Evolutionary conservation across 2,113 vertebrate species (phyloP), one percentile per base, ranked within the genome.

Genomic region (Apeltes quadracus): DNA sequence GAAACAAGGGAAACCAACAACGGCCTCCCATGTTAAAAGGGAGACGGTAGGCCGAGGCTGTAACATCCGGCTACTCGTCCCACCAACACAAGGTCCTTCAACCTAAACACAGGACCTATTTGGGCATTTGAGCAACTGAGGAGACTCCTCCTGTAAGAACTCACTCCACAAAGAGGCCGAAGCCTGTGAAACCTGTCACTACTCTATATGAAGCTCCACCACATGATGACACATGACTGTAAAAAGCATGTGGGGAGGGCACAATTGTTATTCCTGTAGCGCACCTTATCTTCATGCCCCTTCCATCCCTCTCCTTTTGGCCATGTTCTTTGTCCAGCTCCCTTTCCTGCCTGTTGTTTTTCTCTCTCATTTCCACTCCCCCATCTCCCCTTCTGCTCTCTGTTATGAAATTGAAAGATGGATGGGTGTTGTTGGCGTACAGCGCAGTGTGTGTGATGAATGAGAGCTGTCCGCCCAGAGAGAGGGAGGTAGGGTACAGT

Each of bases 321-420:
- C 39, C 36, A 2, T 51, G n/a, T 23, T 15, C 15, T 16, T 14
- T 50, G 15, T 20, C 50, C 27, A 20, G 20, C 27, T 63, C 46
- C 16, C 29, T 29, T 32, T 36, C 8, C 29, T 22, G 29, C 18
- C 25, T 48, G 1, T 13, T 34, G 46, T 56, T 61, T 72, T 18
- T 39, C 53, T 63, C 53, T 70, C 53, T 66, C 57, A 29, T 63
- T 78, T 70, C 72, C 74, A 73, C 88, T 43, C 76, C 75, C 79
- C 84, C 84, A 72, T 62, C 41, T 85, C 72, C 87, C 92, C 51
- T 43, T 81, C 90, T 61, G 85, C 83, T 18, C 15, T 71, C 88
- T 92, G 92, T 90, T 89, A 84, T 89, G 85, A 84, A 89, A 87
- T 79, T 88, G 84, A 88, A 87, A 79, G 85, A 87, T 89, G 82